phyloP scores from a whole-genome alignment of 2,888 invertebrate species.

The Homarus gammarus region DNA sequence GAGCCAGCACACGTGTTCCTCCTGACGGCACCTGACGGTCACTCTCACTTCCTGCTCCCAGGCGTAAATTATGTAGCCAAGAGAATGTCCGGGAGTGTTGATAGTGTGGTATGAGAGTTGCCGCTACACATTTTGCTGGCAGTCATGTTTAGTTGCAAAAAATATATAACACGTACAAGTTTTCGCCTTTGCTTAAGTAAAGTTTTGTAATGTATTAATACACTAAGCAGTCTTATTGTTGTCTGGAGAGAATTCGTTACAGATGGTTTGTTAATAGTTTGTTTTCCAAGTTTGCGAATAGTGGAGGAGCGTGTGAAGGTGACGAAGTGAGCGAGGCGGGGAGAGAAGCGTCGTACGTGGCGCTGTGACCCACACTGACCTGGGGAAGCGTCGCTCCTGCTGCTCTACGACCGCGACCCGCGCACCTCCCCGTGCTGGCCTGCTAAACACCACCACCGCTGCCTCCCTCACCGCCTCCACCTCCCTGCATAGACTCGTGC shows the following conservation, averaged over 20 bases:
- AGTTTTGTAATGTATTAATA: too few relatives aligned
- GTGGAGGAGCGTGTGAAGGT: background rate
- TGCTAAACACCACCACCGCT: background rate
- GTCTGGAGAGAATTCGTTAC: background rate
- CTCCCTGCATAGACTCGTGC: background rate
- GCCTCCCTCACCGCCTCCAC: background rate
- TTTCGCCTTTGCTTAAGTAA: background rate
- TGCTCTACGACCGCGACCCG: conserved; percentile 17
- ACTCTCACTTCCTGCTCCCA: too few relatives aligned
- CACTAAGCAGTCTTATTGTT: background rate
- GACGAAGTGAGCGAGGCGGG: background rate
- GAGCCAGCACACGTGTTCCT: too few relatives aligned
- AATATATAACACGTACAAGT: background rate
- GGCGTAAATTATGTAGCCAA: too few relatives aligned
- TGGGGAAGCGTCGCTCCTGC: background rate
- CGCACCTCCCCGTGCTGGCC: conserved; percentile 4
- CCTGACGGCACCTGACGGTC: too few relatives aligned
- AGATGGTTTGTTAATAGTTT: background rate
- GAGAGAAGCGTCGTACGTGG: background rate
- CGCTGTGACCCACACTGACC: conserved; percentile 46
- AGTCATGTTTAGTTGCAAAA: too few relatives aligned
- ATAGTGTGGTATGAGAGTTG: too few relatives aligned
- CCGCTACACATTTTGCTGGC: too few relatives aligned
- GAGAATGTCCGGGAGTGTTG: too few relatives aligned
- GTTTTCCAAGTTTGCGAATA: background rate